Evolutionary conservation across 2,797 vertebrate genomes (phyloP).

Genomic region (Pseudochaenichthys georgianus): DNA sequence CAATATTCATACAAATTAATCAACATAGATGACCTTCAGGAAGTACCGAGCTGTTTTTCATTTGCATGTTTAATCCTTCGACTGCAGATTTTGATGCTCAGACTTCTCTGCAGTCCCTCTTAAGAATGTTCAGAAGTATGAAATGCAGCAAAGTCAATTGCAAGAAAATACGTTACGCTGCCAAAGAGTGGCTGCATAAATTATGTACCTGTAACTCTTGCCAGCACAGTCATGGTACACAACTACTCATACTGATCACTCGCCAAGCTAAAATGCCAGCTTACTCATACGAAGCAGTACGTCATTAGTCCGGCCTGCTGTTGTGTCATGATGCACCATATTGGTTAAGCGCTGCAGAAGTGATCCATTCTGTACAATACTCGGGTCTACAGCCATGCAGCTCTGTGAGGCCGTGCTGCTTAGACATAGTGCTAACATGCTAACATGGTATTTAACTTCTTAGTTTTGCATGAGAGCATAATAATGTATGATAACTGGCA

Average conservation of each 20-base stretch:
- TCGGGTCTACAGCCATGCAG: not conserved
- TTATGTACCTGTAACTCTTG: constrained; percentile 35
- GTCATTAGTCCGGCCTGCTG: constrained; percentile 45
- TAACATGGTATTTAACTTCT: not conserved
- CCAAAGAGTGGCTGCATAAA: constrained; percentile 14
- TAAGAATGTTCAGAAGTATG: not conserved
- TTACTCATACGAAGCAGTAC: constrained; percentile 51
- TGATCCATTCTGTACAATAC: not conserved
- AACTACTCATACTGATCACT: constrained; percentile 53
- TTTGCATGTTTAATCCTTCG: constrained; percentile 44
- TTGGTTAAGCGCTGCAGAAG: not conserved
- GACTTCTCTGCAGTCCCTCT: not conserved
- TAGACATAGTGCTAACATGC: not conserved
- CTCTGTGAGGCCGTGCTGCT: not conserved
- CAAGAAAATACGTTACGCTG: constrained; percentile 9
- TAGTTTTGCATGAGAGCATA: not conserved
- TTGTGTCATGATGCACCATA: constrained; percentile 21
- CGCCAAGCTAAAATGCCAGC: constrained; percentile 52
- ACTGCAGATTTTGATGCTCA: not conserved
- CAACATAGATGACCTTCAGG: constrained; percentile 37
- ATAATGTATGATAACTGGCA: not conserved
- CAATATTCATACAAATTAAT: constrained; percentile 38
- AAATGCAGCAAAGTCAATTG: not conserved
- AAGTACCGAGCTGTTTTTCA: constrained; percentile 24
- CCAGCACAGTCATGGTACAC: constrained; percentile 67